These are phyloP conservation scores for Pangasius mekongensis DNA, from an alignment of 2,797 vertebrate species.

Conservation along the genomic window DNA sequence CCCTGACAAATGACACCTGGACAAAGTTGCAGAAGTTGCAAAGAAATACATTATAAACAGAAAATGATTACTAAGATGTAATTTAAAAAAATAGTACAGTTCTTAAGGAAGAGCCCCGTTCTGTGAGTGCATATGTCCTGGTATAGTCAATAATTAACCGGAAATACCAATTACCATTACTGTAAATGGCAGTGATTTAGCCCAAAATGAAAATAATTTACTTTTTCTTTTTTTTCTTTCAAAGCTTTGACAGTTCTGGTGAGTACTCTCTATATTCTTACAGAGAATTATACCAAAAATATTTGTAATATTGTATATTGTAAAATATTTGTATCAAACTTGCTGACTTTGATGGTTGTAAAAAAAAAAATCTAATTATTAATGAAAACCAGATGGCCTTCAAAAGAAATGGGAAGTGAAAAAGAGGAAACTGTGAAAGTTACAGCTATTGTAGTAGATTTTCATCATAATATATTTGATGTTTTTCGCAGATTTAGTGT, in stretches of 20 bases:
- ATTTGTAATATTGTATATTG: neutral
- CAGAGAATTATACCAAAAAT: neutral
- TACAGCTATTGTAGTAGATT: neutral
- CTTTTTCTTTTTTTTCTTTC: neutral
- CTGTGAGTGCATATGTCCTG: too few relatives aligned
- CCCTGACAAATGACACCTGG: slow-evolving; percentile 21
- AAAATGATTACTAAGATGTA: neutral
- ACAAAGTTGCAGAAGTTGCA: neutral
- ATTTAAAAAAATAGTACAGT: neutral
- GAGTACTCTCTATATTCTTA: neutral
- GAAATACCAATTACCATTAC: neutral
- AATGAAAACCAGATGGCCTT: neutral
- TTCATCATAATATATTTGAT: neutral
- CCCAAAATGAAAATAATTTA: neutral
- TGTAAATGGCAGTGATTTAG: neutral
- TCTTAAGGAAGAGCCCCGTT: neutral
- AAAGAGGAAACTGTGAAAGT: slow-evolving; percentile 19
- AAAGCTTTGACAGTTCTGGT: neutral
- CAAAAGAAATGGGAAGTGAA: slow-evolving; percentile 3
- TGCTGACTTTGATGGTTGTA: neutral
- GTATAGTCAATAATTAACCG: neutral
- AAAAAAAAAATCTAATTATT: neutral
- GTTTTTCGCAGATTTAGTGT: neutral
- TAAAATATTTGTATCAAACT: neutral
- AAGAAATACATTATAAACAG: neutral